Percentiles rank a stretch among this genome's conserved stretches.
Conservation (phyloP, 2,113 vertebrate genomes). For the Tetrao urogallus region DNA sequence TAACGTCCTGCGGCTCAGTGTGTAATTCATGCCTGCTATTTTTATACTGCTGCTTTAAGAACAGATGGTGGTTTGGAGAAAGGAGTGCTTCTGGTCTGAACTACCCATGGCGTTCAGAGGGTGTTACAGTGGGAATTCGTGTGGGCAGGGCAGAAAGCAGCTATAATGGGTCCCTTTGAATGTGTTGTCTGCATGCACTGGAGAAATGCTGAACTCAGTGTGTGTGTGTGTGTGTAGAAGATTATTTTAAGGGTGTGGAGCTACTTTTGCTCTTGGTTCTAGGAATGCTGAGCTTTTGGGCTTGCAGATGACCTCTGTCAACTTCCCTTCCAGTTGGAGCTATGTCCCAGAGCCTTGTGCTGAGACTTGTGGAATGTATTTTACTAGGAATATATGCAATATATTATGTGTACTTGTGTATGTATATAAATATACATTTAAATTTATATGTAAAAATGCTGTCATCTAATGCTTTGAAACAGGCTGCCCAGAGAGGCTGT, state of each 20-base stretch:
- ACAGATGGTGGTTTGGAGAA: neutral
- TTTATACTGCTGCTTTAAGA: fast-evolving
- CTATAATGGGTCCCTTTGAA: constrained; percentile 1
- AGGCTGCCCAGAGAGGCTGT: too few relatives aligned
- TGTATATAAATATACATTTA: neutral
- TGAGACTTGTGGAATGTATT: neutral
- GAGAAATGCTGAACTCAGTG: neutral
- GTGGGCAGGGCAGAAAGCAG: constrained; percentile 44
- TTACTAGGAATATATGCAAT: fast-evolving
- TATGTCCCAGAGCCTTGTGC: neutral
- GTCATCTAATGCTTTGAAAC: too few relatives aligned
- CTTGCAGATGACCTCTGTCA: neutral
- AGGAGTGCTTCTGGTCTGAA: neutral
- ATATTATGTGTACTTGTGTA: fast-evolving
- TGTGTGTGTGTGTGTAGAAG: neutral
- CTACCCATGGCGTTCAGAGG: neutral
- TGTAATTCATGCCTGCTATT: fast-evolving
- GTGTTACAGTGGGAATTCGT: constrained; percentile 26
- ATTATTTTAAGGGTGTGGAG: neutral
- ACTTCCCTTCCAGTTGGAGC: fast-evolving
- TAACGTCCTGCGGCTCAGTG: neutral
- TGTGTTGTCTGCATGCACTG: neutral
- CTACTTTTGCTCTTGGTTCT: neutral
- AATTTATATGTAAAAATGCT: fast-evolving
- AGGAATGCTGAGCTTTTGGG: neutral